A percentile compares a stretch with the other conserved stretches of the same genome.
These are phyloP conservation scores for Eupithecia subumbrata DNA, from an alignment of 2,888 invertebrate genomes.

Conservation along the genomic window DNA sequence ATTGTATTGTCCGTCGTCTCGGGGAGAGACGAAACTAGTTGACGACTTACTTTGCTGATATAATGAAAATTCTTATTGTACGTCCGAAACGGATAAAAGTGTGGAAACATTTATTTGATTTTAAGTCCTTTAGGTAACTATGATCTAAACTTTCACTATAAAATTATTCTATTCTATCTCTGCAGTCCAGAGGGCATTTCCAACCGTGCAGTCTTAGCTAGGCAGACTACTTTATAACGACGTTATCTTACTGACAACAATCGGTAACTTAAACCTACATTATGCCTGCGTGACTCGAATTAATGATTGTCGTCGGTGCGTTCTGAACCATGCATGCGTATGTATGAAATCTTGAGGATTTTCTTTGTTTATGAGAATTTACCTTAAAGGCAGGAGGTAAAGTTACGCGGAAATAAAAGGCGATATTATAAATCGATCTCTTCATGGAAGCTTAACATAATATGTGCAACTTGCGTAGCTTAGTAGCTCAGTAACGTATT, in stretches of 20 bases:
- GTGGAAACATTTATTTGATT: too few relatives aligned
- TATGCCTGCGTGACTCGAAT: slow-evolving; percentile 29
- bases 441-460: not conserved
- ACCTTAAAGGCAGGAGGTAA: not conserved
- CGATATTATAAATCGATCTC: not conserved
- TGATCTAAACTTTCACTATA: too few relatives aligned
- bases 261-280: slow-evolving; percentile 32
- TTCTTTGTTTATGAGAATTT: slow-evolving; percentile 3
- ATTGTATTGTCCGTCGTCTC: too few relatives aligned
- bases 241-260: slow-evolving; percentile 34
- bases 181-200: not conserved
- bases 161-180: too few relatives aligned
- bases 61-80: too few relatives aligned
- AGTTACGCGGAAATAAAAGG: not conserved
- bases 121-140: too few relatives aligned
- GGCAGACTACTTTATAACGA: slow-evolving; percentile 22
- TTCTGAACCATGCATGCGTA: not conserved
- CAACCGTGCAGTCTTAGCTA: not conserved
- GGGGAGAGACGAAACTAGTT: too few relatives aligned
- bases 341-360: not conserved
- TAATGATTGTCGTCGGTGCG: slow-evolving; percentile 9
- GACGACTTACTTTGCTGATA: too few relatives aligned
- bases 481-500: not conserved
- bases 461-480: not conserved
- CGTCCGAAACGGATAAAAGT: too few relatives aligned